Evolutionary conservation across 1,140 invertebrate species (phyloP), one percentile per base, ranked within the genome.

Genomic region (Trinorchestia longiramus): DNA sequence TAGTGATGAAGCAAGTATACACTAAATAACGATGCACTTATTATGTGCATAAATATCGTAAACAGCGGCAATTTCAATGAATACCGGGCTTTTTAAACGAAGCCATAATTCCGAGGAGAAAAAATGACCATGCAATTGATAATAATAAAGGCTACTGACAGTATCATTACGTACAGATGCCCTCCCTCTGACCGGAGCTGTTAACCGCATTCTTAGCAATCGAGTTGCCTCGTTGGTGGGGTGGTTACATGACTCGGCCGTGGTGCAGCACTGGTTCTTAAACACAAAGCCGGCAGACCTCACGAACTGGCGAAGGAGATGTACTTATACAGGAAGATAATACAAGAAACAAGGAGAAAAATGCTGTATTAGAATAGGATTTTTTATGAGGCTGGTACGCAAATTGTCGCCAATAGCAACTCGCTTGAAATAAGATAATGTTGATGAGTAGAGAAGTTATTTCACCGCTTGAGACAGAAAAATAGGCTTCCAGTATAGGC

Each of bases 101-200:
- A 28, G 62, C 62, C 15, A 77, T 77, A 11, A 77, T 77, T 77
- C 11, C 36, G 28, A 77, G 62, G 62, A 15, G 62, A 36, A 77
- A 77, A 77, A 28, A 23, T 77, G 62, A 1, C 62, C 15, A 3
- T 23, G 62, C 62, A 77, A 77, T 77, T 77, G 62, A 77, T 77
- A 77, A 77, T 77, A 77, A 77, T 77, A 77, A 53, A 19, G 47
- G 47, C 47, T 53, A 6, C 47, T 53, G 47, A 77, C 62, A 77
- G 62, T 1, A 11, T 77, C 62, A 77, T 77, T 77, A 77, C 62
- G 62, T 36, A 11, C 1, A 77, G 62, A 77, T 77, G 62, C 15
- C 62, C 62, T 77, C 62, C 62, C 62, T 77, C 62, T 77, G 62
- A 77, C 62, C 62, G 62, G 62, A 77, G 62, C 62, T 77, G 62